Conservation (phyloP, 2,797 vertebrate species). For the Oryzias dopingdopingensis region DNA sequence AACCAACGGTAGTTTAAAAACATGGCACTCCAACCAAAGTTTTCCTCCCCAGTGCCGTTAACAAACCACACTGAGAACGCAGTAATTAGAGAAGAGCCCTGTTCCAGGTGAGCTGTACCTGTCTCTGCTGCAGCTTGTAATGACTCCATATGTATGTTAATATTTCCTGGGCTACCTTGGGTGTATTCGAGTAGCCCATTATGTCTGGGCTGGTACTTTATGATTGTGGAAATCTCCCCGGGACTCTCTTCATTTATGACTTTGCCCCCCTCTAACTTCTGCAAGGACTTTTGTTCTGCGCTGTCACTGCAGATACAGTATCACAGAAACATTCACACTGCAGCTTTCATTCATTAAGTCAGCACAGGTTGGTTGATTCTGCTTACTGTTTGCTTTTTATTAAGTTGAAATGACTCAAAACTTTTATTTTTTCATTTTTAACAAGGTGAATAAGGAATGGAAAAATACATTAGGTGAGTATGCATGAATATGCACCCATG, state of each 20-base stretch:
- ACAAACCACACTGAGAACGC: slow-evolving; percentile 1
- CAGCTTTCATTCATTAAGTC: too few relatives aligned
- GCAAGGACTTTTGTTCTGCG: slow-evolving; percentile 6
- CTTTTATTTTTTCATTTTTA: too few relatives aligned
- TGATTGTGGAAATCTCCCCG: slow-evolving; percentile 2
- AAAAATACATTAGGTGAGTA: too few relatives aligned
- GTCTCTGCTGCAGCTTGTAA: background rate
- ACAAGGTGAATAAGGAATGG: too few relatives aligned
- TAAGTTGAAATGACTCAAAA: too few relatives aligned
- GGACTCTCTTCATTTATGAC: background rate
- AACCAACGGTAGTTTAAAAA: too few relatives aligned
- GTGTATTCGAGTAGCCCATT: slow-evolving; percentile 6
- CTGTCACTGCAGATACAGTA: background rate
- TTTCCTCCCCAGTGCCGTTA: slow-evolving; percentile 7
- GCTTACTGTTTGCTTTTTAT: too few relatives aligned
- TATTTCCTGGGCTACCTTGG: slow-evolving; percentile 8
- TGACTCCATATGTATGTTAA: slow-evolving; percentile 1
- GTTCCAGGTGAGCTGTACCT: background rate
- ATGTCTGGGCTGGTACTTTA: background rate
- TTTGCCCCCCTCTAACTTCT: background rate
- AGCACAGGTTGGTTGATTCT: too few relatives aligned
- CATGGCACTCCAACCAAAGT: background rate
- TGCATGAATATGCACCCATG: too few relatives aligned
- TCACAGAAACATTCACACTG: background rate
- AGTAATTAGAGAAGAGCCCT: slow-evolving; percentile 9